A percentile compares a stretch with the other conserved stretches of the same genome.
Evolutionary conservation across 2,888 invertebrate species (phyloP).

Genomic region (Aplocera efformata): DNA sequence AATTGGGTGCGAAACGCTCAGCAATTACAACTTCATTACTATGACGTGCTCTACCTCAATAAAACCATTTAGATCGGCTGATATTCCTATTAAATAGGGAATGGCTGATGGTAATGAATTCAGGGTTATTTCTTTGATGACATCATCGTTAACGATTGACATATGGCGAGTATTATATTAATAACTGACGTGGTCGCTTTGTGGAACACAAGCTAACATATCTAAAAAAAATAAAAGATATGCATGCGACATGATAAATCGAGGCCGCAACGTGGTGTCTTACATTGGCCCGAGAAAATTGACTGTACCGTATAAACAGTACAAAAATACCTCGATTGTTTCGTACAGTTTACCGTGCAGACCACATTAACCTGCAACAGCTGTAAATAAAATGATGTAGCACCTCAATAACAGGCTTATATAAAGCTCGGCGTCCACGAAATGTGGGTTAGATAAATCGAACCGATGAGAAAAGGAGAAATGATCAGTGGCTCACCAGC

Average conservation of each 20-base stretch:
- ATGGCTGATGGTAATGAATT: constrained; percentile 50
- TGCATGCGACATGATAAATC: background rate
- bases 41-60: constrained; percentile 42
- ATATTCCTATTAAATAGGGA: constrained; percentile 48
- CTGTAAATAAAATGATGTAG: constrained; percentile 77
- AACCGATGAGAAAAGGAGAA: too few relatives aligned
- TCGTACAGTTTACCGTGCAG: constrained; percentile 56
- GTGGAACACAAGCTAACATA: too few relatives aligned
- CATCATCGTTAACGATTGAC: constrained; percentile 48
- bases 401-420: constrained; percentile 64
- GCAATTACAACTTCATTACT: constrained; percentile 37
- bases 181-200: constrained; percentile 55
- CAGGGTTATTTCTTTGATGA: constrained; percentile 53
- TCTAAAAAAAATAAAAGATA: too few relatives aligned
- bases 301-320: constrained; percentile 46
- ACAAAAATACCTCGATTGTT: constrained; percentile 67
- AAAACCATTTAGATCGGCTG: constrained; percentile 39
- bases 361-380: constrained; percentile 66
- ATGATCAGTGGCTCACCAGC: too few relatives aligned
- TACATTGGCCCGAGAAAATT: constrained; percentile 33
- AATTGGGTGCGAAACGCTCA: constrained; percentile 29
- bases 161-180: constrained; percentile 51
- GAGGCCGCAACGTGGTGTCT: constrained; percentile 5
- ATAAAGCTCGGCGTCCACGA: constrained; percentile 10
- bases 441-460: too few relatives aligned